These are phyloP conservation scores for Podotricha telesiphe DNA, from an alignment of 2,888 invertebrate species.

Conservation along the genomic window DNA sequence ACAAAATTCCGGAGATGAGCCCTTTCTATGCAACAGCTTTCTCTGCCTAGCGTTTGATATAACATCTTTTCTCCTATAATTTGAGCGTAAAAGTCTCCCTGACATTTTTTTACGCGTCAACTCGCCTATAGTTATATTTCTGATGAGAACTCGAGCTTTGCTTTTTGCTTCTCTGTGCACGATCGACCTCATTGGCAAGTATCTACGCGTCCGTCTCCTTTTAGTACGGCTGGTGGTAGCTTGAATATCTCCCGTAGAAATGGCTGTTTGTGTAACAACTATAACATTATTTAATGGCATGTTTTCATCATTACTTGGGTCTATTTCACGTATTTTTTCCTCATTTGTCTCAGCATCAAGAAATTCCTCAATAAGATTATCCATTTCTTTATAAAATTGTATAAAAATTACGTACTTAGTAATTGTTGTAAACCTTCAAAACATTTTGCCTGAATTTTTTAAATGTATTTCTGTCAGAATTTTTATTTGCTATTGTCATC, in stretches of 20 bases:
- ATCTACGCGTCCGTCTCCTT: constrained; percentile 19
- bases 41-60: constrained; percentile 23
- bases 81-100: constrained; percentile 5
- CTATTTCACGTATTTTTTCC: background rate
- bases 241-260: constrained; percentile 11
- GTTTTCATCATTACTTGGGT: background rate
- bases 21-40: background rate
- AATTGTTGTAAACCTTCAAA: background rate
- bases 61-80: constrained; percentile 14
- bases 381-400: constrained; percentile 27
- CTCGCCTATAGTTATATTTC: constrained; percentile 45
- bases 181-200: constrained; percentile 43
- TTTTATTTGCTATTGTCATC: background rate
- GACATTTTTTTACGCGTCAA: constrained; percentile 13
- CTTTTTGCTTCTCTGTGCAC: constrained; percentile 53
- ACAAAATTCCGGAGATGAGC: constrained; percentile 18
- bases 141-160: constrained; percentile 49
- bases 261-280: constrained; percentile 1
- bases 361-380: constrained; percentile 1
- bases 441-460: background rate
- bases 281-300: constrained; percentile 10
- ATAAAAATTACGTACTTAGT: background rate
- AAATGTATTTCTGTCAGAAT: background rate
- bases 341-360: constrained; percentile 2
- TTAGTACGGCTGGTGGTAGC: constrained; percentile 35